Conservation (phyloP, 30 jellyfish, hydroid and myxozoan species). For the Aurelia aurita complex sp. Pacific region DNA sequence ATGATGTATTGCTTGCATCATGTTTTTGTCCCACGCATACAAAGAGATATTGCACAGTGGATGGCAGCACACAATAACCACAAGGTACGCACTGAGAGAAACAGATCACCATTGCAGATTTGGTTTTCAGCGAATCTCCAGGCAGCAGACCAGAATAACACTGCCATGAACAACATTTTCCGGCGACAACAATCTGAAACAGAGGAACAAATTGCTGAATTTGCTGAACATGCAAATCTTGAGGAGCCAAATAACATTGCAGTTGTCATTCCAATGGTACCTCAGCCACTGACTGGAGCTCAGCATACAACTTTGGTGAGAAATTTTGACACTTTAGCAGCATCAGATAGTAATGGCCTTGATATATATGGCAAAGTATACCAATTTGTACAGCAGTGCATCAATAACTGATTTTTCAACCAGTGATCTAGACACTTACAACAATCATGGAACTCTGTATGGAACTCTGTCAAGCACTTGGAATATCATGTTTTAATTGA, state of each 20-base stretch:
- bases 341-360: conserved; percentile 18
- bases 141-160: conserved; percentile 5
- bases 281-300: conserved; percentile 33
- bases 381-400: conserved; percentile 5
- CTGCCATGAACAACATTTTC: conserved; percentile 37
- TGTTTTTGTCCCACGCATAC: conserved; percentile 26
- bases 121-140: conserved; percentile 23
- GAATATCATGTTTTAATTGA: background rate
- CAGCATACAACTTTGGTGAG: conserved; percentile 2
- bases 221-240: background rate
- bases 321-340: conserved; percentile 14
- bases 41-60: conserved; percentile 27
- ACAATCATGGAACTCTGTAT: too few relatives aligned
- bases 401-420: background rate
- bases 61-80: conserved; percentile 34
- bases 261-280: conserved; percentile 29
- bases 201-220: background rate
- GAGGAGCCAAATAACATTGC: conserved; percentile 33
- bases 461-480: background rate
- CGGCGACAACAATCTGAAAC: background rate
- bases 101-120: conserved; percentile 41
- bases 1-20: conserved; percentile 34
- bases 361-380: conserved; percentile 24
- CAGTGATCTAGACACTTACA: too few relatives aligned
- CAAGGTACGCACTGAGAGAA: conserved; percentile 24